Base-by-base conservation (phyloP, 2,888 invertebrate species). In the Argynnis bischoffii region DNA sequence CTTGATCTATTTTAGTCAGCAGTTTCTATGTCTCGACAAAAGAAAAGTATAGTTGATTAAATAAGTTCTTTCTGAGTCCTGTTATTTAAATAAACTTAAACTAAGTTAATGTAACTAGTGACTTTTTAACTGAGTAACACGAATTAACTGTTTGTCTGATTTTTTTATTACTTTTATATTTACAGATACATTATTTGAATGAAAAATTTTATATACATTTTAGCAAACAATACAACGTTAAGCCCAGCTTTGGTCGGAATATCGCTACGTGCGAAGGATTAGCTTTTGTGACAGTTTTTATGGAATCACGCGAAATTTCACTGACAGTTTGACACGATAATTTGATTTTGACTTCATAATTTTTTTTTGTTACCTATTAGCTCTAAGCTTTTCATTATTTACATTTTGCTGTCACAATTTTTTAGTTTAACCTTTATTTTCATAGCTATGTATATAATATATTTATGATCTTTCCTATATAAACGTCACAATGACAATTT, bases 241-340 rank as follows among this genome's bases (percentile, higher is more conserved):
- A 59, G 55, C 55, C 21, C 13, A 48, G 63, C 55, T 47, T 55
- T 35, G 35, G 48, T 55, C 18, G 31, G 18, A 31, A 60, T 61
- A 51, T 61, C 60, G 31, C 53, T 57, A 65, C 56, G 51, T 6
- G 63, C 53, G 65, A 54, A 41, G 67, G 67, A 63, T 65, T 69
- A 50, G 53, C 65, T 53, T 54, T 53, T 57, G 47, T 56, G 61
- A 51, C 57, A 60, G 53, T 63, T 65, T 65, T 56, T 65, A 64
- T 50, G 35, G 61, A 48, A 64, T 68, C 60, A 63, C 57, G 57
- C 31, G 41, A 16, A 35, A 61, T 69, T 61, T 57, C 35, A 61
- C 64, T 65, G 67, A 67, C 69, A 65, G 53, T 53, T 69, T 65
- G 65, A 69, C 69, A 63, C 35, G 60, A n/a, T 60, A 65, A 69